phyloP scores from a whole-genome alignment of 1,140 invertebrate species.

The Drosophila fuyamai region DNA sequence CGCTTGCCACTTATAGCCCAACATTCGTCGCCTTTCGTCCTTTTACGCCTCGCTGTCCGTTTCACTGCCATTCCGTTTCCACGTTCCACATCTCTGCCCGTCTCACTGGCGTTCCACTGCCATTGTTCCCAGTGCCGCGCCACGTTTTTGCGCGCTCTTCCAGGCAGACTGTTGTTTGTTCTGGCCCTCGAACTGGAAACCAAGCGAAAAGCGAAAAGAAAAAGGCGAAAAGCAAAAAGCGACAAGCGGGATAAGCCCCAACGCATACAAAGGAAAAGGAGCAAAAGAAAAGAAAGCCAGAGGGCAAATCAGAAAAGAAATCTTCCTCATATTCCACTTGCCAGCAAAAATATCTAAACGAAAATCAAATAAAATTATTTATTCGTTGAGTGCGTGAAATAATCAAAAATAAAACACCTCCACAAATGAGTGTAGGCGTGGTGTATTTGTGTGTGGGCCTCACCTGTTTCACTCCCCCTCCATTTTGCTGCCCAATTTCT shows the following conservation, averaged over 20 bases:
- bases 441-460: conserved; percentile 4
- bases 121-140: conserved; percentile 12
- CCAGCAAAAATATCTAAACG: background rate
- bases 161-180: conserved; percentile 40
- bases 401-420: conserved; percentile 6
- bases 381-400: background rate
- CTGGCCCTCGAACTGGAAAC: conserved; percentile 44
- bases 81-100: background rate
- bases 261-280: conserved; percentile 9
- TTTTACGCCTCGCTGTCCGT: conserved; percentile 27
- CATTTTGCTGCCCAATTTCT: conserved; percentile 13
- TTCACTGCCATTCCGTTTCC: conserved; percentile 12
- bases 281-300: conserved; percentile 18
- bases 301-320: conserved; percentile 13
- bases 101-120: conserved; percentile 14
- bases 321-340: conserved; percentile 2
- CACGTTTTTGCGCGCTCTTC: conserved; percentile 49
- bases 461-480: conserved; percentile 27
- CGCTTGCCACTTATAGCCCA: conserved; percentile 66
- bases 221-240: conserved; percentile 9
- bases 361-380: background rate
- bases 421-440: conserved; percentile 7
- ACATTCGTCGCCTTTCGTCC: conserved; percentile 62
- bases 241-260: conserved; percentile 5
- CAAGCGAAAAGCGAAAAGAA: conserved; percentile 15